Conservation (phyloP, 2,113 vertebrate genomes). For the Climacteris rufus region DNA sequence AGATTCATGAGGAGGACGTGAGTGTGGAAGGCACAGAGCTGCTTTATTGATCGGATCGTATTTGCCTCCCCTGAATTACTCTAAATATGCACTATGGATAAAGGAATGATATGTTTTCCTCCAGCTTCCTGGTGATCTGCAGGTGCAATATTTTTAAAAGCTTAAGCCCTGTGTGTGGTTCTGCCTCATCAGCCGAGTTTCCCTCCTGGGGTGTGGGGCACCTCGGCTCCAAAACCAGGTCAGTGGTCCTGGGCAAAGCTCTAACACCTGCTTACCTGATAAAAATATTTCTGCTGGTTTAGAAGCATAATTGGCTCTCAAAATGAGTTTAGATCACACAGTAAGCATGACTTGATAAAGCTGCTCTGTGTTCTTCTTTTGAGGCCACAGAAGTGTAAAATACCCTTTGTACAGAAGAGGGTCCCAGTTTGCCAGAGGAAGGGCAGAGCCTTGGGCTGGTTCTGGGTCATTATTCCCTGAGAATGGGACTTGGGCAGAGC, state of each 20-base stretch:
- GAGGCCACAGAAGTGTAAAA: rapidly evolving
- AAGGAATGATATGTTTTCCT: slow-evolving; percentile 36
- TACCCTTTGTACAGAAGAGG: rapidly evolving
- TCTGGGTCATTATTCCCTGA: rapidly evolving
- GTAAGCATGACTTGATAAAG: rapidly evolving
- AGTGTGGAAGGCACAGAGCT: slow-evolving; percentile 41
- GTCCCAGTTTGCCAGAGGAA: not conserved
- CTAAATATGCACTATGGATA: not conserved
- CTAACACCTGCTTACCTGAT: not conserved
- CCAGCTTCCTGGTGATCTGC: not conserved
- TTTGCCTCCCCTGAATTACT: slow-evolving; percentile 58
- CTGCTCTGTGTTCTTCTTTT: rapidly evolving
- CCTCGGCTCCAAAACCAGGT: not conserved
- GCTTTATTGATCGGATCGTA: slow-evolving; percentile 52
- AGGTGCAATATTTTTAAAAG: slow-evolving; percentile 39
- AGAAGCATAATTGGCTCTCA: rapidly evolving
- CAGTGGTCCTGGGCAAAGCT: not conserved
- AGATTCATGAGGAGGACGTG: slow-evolving; percentile 66
- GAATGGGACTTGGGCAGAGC: not conserved
- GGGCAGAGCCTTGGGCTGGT: not conserved
- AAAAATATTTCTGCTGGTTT: rapidly evolving
- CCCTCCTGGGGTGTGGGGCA: not conserved
- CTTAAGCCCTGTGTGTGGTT: not conserved
- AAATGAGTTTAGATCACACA: rapidly evolving
- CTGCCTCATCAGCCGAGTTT: not conserved